Base-by-base conservation (phyloP, 2,797 vertebrate species). In the Chelmon rostratus region DNA sequence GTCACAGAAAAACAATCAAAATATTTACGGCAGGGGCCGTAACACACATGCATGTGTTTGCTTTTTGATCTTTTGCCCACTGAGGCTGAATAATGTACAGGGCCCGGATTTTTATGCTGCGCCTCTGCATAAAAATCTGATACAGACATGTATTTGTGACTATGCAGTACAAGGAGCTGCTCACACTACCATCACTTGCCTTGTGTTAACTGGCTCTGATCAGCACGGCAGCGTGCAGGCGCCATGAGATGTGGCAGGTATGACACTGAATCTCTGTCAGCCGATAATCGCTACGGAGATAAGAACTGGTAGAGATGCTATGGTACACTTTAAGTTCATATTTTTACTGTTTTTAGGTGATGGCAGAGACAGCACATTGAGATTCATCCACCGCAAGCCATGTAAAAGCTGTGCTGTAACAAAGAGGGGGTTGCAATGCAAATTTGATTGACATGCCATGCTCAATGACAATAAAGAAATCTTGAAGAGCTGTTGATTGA, bases 371-470 rank as follows among this genome's bases (percentile, higher is more conserved):
- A 1, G 8, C 13, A 37, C 25, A 18, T 49, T 50, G 13, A 81
- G 42, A 65, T 46, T 64, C n/a, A 69, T 38, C 19, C 40, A 15
- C 15, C 64, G 35, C n/a, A 46, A 68, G 23, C 47, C 59, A 38
- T 46, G 23, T 44, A 28, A 18, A 62, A 11, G 13, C 9, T 4
- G n/a, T 23, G 10, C 49, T 50, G 46, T 23, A 50, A 12, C 28
- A 23, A 23, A 12, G 8, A 1, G n/a, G 57, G n/a, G n/a, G n/a
- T n/a, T n/a, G n/a, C n/a, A n/a, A n/a, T n/a, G n/a, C n/a, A n/a
- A n/a, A n/a, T n/a, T n/a, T n/a, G n/a, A n/a, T n/a, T n/a, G n/a
- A n/a, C n/a, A n/a, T n/a, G n/a, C n/a, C n/a, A n/a, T n/a, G n/a
- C n/a, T n/a, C n/a, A n/a, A n/a, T n/a, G n/a, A n/a, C n/a, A n/a